Conservation (phyloP, 2,797 vertebrate species). For the Pseudopleuronectes americanus region DNA sequence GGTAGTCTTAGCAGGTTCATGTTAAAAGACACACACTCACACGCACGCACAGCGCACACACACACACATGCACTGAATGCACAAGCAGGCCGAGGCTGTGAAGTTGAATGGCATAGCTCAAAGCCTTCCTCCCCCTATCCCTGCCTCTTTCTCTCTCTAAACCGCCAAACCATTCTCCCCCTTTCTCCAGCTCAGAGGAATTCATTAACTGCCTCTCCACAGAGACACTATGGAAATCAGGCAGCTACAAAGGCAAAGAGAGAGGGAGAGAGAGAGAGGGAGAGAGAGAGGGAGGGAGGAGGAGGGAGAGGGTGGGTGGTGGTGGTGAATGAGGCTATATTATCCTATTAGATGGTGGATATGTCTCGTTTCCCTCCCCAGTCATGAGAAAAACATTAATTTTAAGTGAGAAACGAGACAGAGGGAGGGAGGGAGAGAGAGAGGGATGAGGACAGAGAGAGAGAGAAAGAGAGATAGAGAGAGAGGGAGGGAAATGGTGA, state of each 20-base stretch:
- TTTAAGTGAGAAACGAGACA: conserved; percentile 80
- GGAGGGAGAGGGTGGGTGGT: conserved; percentile 64
- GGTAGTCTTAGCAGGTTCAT: conserved; percentile 89
- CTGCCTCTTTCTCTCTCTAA: conserved; percentile 82
- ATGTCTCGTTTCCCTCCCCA: conserved; percentile 83
- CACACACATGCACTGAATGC: conserved; percentile 86
- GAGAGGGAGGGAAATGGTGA: conserved; percentile 61
- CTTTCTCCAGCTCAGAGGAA: conserved; percentile 95
- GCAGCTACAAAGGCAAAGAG: conserved; percentile 92
- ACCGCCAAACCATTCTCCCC: conserved; percentile 90
- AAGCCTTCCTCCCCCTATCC: conserved; percentile 86
- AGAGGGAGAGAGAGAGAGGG: conserved; percentile 85
- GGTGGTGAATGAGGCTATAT: conserved; percentile 82
- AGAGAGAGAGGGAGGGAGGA: conserved; percentile 52
- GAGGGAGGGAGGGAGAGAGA: conserved; percentile 51
- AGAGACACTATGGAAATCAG: conserved; percentile 98
- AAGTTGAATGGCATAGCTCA: conserved; percentile 98
- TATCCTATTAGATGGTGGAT: conserved; percentile 87
- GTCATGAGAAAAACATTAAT: conserved; percentile 85
- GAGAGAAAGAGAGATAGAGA: conserved; percentile 32
- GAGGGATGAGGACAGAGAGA: conserved; percentile 52
- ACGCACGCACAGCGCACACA: conserved; percentile 29
- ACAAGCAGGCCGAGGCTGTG: conserved; percentile 94
- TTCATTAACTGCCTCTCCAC: conserved; percentile 98
- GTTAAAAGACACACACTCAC: conserved; percentile 86